Conservation (phyloP, 2,113 vertebrate genomes). For the Anarrhichthys ocellatus region DNA sequence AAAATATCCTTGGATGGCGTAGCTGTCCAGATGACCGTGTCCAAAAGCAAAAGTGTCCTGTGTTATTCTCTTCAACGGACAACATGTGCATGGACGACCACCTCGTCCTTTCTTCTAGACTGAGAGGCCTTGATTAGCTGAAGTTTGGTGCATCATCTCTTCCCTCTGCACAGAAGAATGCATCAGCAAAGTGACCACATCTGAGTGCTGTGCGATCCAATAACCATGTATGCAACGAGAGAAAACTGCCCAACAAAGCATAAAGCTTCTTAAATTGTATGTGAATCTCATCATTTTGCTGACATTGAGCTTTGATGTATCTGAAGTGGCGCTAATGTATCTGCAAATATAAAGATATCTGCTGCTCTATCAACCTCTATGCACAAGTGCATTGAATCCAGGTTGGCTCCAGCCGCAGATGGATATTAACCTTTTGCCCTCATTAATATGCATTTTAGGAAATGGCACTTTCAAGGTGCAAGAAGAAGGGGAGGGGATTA, state of each 20-base stretch:
- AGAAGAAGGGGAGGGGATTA: neutral
- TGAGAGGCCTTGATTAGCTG: neutral
- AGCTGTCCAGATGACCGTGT: constrained; percentile 22
- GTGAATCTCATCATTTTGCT: constrained; percentile 45
- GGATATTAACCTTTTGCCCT: neutral
- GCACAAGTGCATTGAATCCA: neutral
- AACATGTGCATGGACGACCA: neutral
- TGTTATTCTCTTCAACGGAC: neutral
- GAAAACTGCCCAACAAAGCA: neutral
- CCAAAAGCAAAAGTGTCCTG: neutral
- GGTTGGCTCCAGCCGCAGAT: neutral
- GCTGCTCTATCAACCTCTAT: neutral
- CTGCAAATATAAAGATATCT: neutral
- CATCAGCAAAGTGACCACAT: neutral
- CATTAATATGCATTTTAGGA: constrained; percentile 20
- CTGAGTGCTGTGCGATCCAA: neutral
- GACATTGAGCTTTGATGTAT: constrained; percentile 34
- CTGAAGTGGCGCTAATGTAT: constrained; percentile 25
- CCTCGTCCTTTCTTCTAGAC: neutral
- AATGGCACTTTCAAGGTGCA: neutral
- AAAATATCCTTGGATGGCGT: constrained; percentile 11
- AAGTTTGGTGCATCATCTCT: neutral
- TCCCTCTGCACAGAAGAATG: neutral
- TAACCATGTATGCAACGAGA: neutral
- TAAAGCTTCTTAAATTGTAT: constrained; percentile 6